Evolutionary conservation across 2,888 invertebrate genomes (phyloP), one percentile per base, ranked within the genome.

Genomic region (Adelognathus sp.): DNA sequence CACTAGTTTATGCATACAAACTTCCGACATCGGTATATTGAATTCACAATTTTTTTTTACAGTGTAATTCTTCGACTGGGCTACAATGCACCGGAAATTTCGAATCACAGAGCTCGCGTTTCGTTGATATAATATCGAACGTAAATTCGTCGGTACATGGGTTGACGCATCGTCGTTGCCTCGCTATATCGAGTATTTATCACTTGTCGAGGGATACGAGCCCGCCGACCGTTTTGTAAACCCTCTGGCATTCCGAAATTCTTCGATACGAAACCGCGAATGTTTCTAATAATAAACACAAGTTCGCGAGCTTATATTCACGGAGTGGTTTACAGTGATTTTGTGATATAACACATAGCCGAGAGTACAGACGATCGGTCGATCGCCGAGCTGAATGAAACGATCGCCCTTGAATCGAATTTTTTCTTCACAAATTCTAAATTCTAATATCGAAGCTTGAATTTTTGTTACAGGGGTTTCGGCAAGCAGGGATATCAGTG

Each of bases 401-500:
- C 6, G 29, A 7, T 16, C 29, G 7, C n/a, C n/a, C n/a, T 29
- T 54, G 27, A 6, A 29, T 2, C 50, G 16, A 29, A 54, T 7
- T 7, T n/a, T 29, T 27, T 3, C 46, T 46, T 46, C 21, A n/a
- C 27, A 14, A 36, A 44, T 31, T 29, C 3, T 61, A 41, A 6
- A 27, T 18, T 61, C 21, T 11, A 41, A 58, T 56, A 16, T 27
- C 60, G 70, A 56, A 16, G 21, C 4, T 74, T 73, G 81, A 71
- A 73, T 83, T 82, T 85, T 84, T 86, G 79, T 92, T 93, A 82
- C 91, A 94, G 94, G 94, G 99, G 99, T 64, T 98, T 99, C 91
- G 98, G 98, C 83, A 99, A 99, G 92, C 99, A 99, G 92, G 99
- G 99, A 82, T 99, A 99, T 92, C 98, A 99, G 86, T 99, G 99